Evolutionary conservation across 2,797 vertebrate species (phyloP).

Genomic region (Dicrostonyx torquatus): DNA sequence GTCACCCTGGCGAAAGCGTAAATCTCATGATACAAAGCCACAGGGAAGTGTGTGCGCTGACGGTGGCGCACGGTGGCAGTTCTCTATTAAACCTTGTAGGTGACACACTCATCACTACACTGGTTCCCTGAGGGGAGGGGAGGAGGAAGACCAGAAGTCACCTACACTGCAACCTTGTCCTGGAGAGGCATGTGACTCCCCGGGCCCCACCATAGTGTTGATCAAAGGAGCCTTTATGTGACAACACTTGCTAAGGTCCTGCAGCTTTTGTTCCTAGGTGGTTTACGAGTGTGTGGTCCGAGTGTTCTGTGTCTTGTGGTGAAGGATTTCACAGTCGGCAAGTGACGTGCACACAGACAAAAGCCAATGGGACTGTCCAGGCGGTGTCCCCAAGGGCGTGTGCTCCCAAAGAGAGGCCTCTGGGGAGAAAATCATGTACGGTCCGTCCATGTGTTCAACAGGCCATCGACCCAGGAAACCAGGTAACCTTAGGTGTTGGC

Average conservation of each 20-base stretch:
- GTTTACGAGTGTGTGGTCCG: slow-evolving; percentile 88
- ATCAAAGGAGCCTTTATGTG: fast-evolving
- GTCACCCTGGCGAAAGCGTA: neutral
- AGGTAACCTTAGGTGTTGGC: slow-evolving; percentile 82
- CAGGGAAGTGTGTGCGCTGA: neutral
- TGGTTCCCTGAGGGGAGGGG: neutral
- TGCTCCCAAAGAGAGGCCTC: slow-evolving; percentile 76
- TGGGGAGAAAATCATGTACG: slow-evolving; percentile 85
- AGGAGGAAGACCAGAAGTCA: neutral
- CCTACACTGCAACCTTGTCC: neutral
- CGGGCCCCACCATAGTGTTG: neutral
- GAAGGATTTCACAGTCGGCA: slow-evolving; percentile 87
- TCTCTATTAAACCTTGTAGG: neutral
- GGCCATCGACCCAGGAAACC: slow-evolving; percentile 82
- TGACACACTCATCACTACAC: fast-evolving
- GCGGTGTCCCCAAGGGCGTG: slow-evolving; percentile 81
- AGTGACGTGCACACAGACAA: slow-evolving; percentile 87
- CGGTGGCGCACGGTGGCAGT: neutral
- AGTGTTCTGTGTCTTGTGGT: slow-evolving; percentile 91
- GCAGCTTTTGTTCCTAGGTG: slow-evolving; percentile 85
- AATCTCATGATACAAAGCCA: neutral
- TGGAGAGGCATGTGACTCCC: fast-evolving
- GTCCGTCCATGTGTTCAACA: slow-evolving; percentile 83
- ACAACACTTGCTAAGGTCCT: neutral
- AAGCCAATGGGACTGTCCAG: slow-evolving; percentile 77